Conservation (phyloP, 2,113 vertebrate species). For the Fukomys damarensis region DNA sequence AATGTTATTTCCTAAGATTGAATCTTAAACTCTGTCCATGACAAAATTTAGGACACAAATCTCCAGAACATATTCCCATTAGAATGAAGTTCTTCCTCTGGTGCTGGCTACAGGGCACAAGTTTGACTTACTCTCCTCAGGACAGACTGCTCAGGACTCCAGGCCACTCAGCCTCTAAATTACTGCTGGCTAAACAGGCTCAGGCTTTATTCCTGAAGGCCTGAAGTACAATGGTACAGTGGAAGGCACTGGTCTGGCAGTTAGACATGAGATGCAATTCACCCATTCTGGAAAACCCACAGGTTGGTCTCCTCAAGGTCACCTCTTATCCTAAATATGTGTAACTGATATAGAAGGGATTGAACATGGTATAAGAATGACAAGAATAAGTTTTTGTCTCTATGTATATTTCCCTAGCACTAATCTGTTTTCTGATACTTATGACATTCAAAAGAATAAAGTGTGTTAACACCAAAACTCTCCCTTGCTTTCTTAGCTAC, state of each 20-base stretch:
- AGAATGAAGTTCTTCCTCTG: neutral
- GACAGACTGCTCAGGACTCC: neutral
- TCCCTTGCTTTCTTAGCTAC: neutral
- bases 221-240: neutral
- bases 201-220: neutral
- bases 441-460: neutral
- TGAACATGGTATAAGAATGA: neutral
- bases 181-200: neutral
- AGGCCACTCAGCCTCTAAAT: neutral
- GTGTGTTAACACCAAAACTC: neutral
- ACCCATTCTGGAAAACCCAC: neutral
- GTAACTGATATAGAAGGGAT: neutral
- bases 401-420: neutral
- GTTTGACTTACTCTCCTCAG: neutral
- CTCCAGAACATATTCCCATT: neutral
- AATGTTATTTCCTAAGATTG: conserved; percentile 5
- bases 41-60: neutral
- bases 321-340: neutral
- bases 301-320: neutral
- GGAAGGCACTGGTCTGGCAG: neutral
- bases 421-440: neutral
- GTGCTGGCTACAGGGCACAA: neutral
- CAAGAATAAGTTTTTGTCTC: neutral
- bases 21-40: conserved; percentile 29
- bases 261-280: neutral